Evolutionary conservation across 2,113 vertebrate genomes (phyloP), one percentile per base, ranked within the genome.

Genomic region (Petromus typicus): DNA sequence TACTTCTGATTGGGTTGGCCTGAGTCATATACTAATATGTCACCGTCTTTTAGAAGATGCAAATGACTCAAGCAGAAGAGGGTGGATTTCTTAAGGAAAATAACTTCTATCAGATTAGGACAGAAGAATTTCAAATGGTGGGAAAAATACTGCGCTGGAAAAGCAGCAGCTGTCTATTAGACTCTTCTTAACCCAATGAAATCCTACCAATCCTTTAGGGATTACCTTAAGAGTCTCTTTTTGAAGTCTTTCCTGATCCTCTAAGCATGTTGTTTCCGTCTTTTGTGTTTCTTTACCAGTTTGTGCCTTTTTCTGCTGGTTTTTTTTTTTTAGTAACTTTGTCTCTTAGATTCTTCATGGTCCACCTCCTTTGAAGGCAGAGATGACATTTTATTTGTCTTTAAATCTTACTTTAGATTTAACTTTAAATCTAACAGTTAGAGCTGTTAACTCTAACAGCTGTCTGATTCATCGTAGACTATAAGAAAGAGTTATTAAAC

Each of bases 401-500:
- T 90, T 92, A 14, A 40, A 45, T 73, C n/a, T 87, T 59, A n/a
- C n/a, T n/a, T n/a, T n/a, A n/a, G n/a, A n/a, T n/a, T n/a, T n/a
- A n/a, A n/a, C n/a, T n/a, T n/a, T n/a, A n/a, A n/a, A n/a, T n/a
- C n/a, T n/a, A n/a, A n/a, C n/a, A n/a, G n/a, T n/a, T n/a, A n/a
- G n/a, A n/a, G n/a, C n/a, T n/a, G n/a, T n/a, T n/a, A n/a, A n/a
- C n/a, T n/a, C n/a, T n/a, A n/a, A n/a, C n/a, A 93, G 43, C 27
- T 67, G 0, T 86, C 48, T 95, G 51, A 63, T 83, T 92, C 23
- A 71, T 59, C 69, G 83, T 45, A 85, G n/a, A 83, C 14, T 89
- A 56, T 66, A 3, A 30, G 48, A 96, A 95, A 94, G 93, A 95
- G 91, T 92, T 90, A 43, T 89, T 82, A 75, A 96, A 56, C 5